Base-by-base conservation (phyloP, 2,797 vertebrate genomes). In the Danio tinwini region DNA sequence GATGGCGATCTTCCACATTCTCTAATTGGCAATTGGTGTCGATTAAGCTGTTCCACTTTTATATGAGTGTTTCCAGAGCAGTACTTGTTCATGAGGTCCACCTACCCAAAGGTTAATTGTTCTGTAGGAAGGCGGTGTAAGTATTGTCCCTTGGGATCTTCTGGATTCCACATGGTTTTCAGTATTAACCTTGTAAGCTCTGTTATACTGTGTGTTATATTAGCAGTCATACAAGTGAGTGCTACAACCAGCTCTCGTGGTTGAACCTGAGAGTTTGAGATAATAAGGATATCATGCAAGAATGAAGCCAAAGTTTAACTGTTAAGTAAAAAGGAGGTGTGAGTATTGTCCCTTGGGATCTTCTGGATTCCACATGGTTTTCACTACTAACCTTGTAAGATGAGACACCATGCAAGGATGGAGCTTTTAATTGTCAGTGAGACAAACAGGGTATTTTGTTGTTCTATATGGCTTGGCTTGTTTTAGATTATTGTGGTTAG, bases 271-370 rank as follows among this genome's bases (percentile, higher is more conserved):
- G 59, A 14, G 63, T 81, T 63, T 52, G 81, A 84, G 56, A 82
- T 49, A n/a, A 72, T 61, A 44, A 74, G 56, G 63, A 53, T 1
- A 8, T 11, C 49, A 64, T 61, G 21, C 13, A 42, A 17, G 68
- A 42, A 29, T n/a, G n/a, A n/a, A n/a, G 74, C 70, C 68, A 78
- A 82, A 86, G 77, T 80, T 53, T 85, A 85, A 90, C 89, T 86
- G 84, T 69, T 85, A 76, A 7, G 44, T 40, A 42, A 65, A 19
- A 29, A 44, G 4, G 21, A 5, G 72, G 80, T 65, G 14, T 37
- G 63, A 78, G 53, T 40, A 65, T 62, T 74, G 74, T 40, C 55
- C 44, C 64, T 82, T 82, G 55, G 78, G 82, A 74, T 76, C 37
- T 10, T 52, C 83, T 19, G 29, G 7, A 50, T 7, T 37, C 29